phyloP scores from a whole-genome alignment of 1,140 invertebrate species.

The Periplaneta americana region DNA sequence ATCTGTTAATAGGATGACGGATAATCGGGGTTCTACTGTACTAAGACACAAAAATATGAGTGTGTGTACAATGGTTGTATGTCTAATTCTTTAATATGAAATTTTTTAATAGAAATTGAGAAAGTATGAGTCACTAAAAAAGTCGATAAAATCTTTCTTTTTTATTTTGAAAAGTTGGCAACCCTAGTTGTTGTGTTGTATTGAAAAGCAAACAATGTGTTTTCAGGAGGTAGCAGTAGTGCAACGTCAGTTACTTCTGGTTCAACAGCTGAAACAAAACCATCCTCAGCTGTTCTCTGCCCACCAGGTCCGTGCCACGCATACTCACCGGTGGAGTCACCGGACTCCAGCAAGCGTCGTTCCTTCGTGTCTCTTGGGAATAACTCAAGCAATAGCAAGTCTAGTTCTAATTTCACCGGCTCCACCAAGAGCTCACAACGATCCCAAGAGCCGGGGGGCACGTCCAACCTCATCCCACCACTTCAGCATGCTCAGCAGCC shows the following conservation, averaged over 20 bases:
- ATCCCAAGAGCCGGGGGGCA: slow-evolving; percentile 30
- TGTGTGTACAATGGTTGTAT: too few relatives aligned
- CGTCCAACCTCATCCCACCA: background rate
- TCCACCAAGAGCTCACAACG: slow-evolving; percentile 58
- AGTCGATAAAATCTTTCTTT: too few relatives aligned
- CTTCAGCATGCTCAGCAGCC: background rate
- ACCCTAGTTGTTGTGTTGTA: too few relatives aligned
- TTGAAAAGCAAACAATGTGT: too few relatives aligned
- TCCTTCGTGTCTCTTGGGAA: slow-evolving; percentile 68
- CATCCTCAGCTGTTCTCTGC: slow-evolving; percentile 55
- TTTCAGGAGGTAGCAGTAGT: slow-evolving; percentile 42
- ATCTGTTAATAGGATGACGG: too few relatives aligned
- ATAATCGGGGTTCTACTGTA: too few relatives aligned
- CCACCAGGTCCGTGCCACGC: slow-evolving; percentile 24
- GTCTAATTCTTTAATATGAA: too few relatives aligned
- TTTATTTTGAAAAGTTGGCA: too few relatives aligned
- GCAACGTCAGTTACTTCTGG: slow-evolving; percentile 52
- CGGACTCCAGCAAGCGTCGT: slow-evolving; percentile 58
- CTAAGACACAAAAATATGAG: too few relatives aligned
- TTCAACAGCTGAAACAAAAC: slow-evolving; percentile 63
- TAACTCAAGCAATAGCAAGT: slow-evolving; percentile 65
- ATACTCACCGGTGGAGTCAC: slow-evolving; percentile 45
- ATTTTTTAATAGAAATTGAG: too few relatives aligned
- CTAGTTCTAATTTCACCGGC: slow-evolving; percentile 61
- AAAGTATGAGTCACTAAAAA: too few relatives aligned